A percentile compares a stretch with the other conserved stretches of the same genome.
phyloP scores from a whole-genome alignment of 2,113 vertebrate species.

The Dipodomys spectabilis region DNA sequence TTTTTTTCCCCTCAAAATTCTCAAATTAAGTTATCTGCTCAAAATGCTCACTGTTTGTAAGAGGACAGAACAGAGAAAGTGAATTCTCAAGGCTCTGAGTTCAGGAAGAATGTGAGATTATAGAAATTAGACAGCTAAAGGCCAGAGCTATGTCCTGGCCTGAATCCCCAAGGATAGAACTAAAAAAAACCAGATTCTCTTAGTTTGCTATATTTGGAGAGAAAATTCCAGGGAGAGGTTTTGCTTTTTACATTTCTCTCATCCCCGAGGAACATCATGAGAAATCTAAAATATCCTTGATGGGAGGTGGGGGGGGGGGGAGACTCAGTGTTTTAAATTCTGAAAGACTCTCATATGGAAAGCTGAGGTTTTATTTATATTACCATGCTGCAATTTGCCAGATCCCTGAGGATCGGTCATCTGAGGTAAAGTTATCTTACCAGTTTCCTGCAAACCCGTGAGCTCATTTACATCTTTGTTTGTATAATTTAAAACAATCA shows the following conservation, averaged over 20 bases:
- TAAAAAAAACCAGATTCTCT: background rate
- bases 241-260: slow-evolving; percentile 65
- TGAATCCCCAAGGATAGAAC: background rate
- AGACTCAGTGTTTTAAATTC: slow-evolving; percentile 61
- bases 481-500: slow-evolving; percentile 76
- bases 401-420: slow-evolving; percentile 63
- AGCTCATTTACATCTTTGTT: slow-evolving; percentile 77
- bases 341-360: slow-evolving; percentile 63
- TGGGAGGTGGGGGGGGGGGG: slow-evolving; percentile 39
- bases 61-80: background rate
- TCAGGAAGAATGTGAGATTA: background rate
- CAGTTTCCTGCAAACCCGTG: slow-evolving; percentile 73
- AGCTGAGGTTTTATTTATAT: slow-evolving; percentile 68
- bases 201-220: slow-evolving; percentile 51
- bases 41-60: background rate
- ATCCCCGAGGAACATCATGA: slow-evolving; percentile 66
- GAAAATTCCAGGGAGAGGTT: slow-evolving; percentile 62
- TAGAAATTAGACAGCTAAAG: background rate
- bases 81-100: background rate
- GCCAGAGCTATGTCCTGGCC: background rate
- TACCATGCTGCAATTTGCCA: slow-evolving; percentile 65
- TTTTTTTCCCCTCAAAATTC: background rate
- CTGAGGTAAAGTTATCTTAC: slow-evolving; percentile 72
- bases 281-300: slow-evolving; percentile 76
- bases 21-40: background rate